Base-by-base conservation (phyloP, 2,797 vertebrate genomes). In the Hozukius guyotensis region DNA sequence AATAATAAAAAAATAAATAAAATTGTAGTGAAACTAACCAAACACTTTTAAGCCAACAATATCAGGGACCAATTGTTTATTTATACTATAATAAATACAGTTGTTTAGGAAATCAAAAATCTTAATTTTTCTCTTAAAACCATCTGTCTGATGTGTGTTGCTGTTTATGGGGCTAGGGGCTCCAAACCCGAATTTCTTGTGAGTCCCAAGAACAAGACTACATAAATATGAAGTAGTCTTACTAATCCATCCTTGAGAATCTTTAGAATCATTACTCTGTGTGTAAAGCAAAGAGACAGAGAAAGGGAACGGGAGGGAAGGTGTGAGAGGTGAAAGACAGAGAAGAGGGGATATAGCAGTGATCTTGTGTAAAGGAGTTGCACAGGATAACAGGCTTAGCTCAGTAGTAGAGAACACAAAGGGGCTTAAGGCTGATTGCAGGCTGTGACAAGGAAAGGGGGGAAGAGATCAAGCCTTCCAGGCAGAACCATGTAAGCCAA, bases 321-420 rank as follows among this genome's bases (percentile, higher is more conserved):
- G 77, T 73, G 62, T 53, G 42, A 77, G 61, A 76, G 81, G 80
- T 78, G 84, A 90, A 88, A 88, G 83, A 80, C 69, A 78, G 66
- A 78, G 62, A 77, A 55, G 24, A 18, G 52, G 61, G 75, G 78
- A 83, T 88, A 66, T 71, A 75, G 83, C 61, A 65, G 87, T 85
- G 86, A 90, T 89, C 84, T 83, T 86, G 82, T 87, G 83, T 90
- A 89, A 90, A 87, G 86, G 77, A 91, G 86, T 84, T 87, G 80
- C 88, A 88, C 75, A 86, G 89, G 86, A 94, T 94, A 94, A 93
- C 88, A 88, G 87, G 91, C 90, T 95, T 89, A 93, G 87, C 86
- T 90, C 83, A 75, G 72, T 18, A 88, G 89, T 83, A 77, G 89
- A 90, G 90, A 93, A 93, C 89, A 94, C 91, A 92, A 90, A 90